A percentile compares a stretch with the other conserved stretches of the same genome.
phyloP scores from a whole-genome alignment of 2,113 vertebrate genomes.

The Anarrhichthys ocellatus region DNA sequence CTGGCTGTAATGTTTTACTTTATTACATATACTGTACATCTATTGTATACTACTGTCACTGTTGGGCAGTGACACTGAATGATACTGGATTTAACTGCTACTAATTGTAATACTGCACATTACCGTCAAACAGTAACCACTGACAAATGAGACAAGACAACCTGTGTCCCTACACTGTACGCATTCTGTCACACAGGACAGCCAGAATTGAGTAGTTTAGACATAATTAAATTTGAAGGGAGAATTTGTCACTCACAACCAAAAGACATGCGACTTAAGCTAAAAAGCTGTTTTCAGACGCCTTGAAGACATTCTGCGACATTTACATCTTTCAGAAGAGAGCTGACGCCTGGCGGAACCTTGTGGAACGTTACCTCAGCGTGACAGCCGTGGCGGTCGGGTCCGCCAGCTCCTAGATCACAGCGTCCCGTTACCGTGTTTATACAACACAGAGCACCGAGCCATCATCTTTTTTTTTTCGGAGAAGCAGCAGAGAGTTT shows the following conservation, averaged over 20 bases:
- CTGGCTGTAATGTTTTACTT: neutral
- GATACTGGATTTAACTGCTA: slow-evolving; percentile 6
- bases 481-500: slow-evolving; percentile 37
- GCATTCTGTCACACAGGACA: slow-evolving; percentile 36
- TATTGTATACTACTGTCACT: neutral
- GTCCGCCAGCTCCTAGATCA: slow-evolving; percentile 35
- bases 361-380: slow-evolving; percentile 32
- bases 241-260: slow-evolving; percentile 36
- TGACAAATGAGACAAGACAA: slow-evolving; percentile 60
- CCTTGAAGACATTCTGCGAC: slow-evolving; percentile 40
- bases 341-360: slow-evolving; percentile 33
- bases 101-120: slow-evolving; percentile 16
- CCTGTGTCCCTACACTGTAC: slow-evolving; percentile 27
- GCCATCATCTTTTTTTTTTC: slow-evolving; percentile 35
- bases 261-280: slow-evolving; percentile 43
- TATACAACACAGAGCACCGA: slow-evolving; percentile 30
- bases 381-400: slow-evolving; percentile 47
- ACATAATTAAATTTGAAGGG: slow-evolving; percentile 57
- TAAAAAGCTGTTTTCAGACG: slow-evolving; percentile 48
- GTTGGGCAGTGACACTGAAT: neutral
- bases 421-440: slow-evolving; percentile 44
- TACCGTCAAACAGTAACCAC: neutral
- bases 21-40: neutral
- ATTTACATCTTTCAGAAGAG: slow-evolving; percentile 51
- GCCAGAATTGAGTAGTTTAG: slow-evolving; percentile 33